A percentile compares a stretch with the other conserved stretches of the same genome.
These are phyloP conservation scores for Anagrus nilaparvatae DNA, from an alignment of 1,140 invertebrate genomes.

Conservation along the genomic window DNA sequence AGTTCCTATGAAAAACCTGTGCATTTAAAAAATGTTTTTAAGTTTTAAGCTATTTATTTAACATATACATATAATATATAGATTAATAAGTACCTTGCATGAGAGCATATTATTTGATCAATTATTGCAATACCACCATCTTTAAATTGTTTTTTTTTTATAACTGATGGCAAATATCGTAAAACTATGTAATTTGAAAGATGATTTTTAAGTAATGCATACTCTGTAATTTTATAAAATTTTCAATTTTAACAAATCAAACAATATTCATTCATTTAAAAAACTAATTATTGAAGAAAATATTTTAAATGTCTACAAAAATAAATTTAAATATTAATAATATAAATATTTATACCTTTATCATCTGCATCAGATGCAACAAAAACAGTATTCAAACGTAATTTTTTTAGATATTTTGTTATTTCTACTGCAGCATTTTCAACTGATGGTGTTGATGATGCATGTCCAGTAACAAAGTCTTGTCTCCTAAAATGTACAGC, in stretches of 20 bases:
- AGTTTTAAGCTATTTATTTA: no score
- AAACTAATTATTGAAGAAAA: neutral
- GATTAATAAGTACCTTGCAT: conserved; percentile 49
- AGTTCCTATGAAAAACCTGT: conserved; percentile 81
- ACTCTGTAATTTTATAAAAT: conserved; percentile 37
- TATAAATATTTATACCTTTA: conserved; percentile 20
- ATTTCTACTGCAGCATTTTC: conserved; percentile 63
- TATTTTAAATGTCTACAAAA: neutral
- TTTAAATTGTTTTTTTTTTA: conserved; percentile 45
- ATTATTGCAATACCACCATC: conserved; percentile 90
- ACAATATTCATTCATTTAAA: neutral
- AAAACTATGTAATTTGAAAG: conserved; percentile 41
- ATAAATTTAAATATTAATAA: neutral
- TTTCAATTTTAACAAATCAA: neutral
- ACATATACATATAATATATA: conserved; percentile 1
- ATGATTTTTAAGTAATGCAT: conserved; percentile 38
- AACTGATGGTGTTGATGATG: conserved; percentile 61
- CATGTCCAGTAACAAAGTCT: conserved; percentile 67
- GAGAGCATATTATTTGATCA: conserved; percentile 91
- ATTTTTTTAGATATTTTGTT: conserved; percentile 44
- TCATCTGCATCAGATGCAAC: conserved; percentile 70
- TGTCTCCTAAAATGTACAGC: conserved; percentile 71
- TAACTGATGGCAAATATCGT: conserved; percentile 39
- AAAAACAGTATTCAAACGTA: conserved; percentile 58
- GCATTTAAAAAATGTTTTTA: no score